phyloP scores from a whole-genome alignment of 2,888 invertebrate genomes.

The Callimorpha dominula region DNA sequence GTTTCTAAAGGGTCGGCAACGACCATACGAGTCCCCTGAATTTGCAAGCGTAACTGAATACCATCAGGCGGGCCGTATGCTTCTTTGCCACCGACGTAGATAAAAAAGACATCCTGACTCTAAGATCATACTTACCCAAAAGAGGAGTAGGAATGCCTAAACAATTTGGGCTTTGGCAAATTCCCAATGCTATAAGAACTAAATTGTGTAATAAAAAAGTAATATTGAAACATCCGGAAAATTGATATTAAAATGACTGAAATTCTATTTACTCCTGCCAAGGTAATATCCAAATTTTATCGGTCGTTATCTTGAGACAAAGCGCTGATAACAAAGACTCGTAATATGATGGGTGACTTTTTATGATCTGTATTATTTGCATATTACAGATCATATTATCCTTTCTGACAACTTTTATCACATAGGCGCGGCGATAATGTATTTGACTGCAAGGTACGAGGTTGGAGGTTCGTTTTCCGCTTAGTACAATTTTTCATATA shows the following conservation, averaged over 20 bases:
- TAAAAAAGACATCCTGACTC: neutral
- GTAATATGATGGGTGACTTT: conserved; percentile 5
- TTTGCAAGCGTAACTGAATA: too few species aligned
- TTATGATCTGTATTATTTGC: conserved; percentile 2
- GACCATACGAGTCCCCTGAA: too few species aligned
- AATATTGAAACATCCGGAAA: neutral
- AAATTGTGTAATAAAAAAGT: conserved; percentile 2
- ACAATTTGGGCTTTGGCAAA: neutral
- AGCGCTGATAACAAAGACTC: neutral
- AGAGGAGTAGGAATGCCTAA: neutral
- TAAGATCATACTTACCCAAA: neutral
- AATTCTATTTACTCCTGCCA: neutral
- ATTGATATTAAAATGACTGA: neutral
- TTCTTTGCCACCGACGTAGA: neutral
- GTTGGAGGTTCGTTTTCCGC: too few species aligned
- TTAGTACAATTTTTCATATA: too few species aligned
- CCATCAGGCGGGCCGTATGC: too few species aligned
- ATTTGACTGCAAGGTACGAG: too few species aligned
- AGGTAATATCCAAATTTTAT: conserved; percentile 16
- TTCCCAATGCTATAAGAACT: neutral
- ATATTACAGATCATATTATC: conserved; percentile 1
- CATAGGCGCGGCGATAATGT: too few species aligned
- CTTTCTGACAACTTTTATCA: too few species aligned
- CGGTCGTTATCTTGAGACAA: neutral
- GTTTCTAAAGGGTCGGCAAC: too few species aligned